Evolutionary conservation across 2,888 invertebrate species (phyloP).

Genomic region (Mesopsocus fuscifrons): DNA sequence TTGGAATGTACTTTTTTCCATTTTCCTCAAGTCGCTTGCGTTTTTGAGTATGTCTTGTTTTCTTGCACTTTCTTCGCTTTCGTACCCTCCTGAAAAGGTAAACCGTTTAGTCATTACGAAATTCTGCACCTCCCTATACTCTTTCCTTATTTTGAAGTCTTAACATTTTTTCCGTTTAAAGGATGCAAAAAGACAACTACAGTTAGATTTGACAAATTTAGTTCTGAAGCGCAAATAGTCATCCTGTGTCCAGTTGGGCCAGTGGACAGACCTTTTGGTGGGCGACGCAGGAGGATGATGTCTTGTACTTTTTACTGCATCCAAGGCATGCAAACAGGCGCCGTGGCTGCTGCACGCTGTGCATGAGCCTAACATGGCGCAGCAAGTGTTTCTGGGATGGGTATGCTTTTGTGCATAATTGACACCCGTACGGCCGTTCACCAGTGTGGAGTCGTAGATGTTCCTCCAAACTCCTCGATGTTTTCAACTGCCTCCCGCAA

Average conservation of each 20-base stretch:
- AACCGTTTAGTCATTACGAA: no score
- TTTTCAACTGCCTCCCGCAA: slow-evolving; percentile 29
- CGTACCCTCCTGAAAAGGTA: no score
- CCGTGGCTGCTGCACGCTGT: slow-evolving; percentile 12
- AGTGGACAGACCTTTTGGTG: not conserved
- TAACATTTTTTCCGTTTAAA: no score
- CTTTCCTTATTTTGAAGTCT: no score
- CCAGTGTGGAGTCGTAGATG: slow-evolving; percentile 30
- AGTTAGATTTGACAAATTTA: no score
- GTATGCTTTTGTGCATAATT: slow-evolving; percentile 27
- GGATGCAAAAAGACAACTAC: no score
- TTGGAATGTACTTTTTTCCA: not conserved
- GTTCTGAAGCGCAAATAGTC: no score
- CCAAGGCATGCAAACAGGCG: not conserved
- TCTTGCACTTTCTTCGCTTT: not conserved
- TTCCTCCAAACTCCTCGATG: slow-evolving; percentile 26
- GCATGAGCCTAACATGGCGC: not conserved
- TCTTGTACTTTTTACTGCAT: not conserved
- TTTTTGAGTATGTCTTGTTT: not conserved
- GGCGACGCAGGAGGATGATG: not conserved
- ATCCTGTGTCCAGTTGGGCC: no score
- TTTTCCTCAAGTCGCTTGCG: not conserved
- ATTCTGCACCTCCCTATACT: no score
- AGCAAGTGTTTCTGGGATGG: slow-evolving; percentile 1
- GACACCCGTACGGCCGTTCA: slow-evolving; percentile 30